Base-by-base conservation (phyloP, 1,140 invertebrate genomes). In the Saccostrea echinata region DNA sequence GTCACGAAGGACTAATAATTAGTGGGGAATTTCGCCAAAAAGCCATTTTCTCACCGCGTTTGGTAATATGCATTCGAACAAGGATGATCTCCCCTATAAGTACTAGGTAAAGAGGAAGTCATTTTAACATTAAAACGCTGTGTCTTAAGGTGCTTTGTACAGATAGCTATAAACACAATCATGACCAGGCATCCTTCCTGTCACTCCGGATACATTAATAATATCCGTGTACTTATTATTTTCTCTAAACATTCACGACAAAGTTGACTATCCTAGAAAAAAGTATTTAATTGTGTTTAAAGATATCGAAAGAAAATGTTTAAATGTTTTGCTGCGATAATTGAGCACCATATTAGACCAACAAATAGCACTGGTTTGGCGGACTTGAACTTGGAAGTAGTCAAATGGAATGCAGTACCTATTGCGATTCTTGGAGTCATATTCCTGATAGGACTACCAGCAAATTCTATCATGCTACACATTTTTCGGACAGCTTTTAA, bases 401-500 rank as follows among this genome's bases (percentile, higher is more conserved):
- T 83, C 18, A 53, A n/a, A 33, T 9, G 35, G 52, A 83, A 83
- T 52, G 81, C 81, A 18, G 81, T 53, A 6, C 81, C 81, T 33
- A 51, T 83, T 11, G 33, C 35, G 35, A 24, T 83, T 52, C 81
- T 83, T 83, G 81, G 81, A 6, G 8, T 52, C 11, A 83, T 83
- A 6, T 51, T 83, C 4, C n/a, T 83, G n/a, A n/a, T 24, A 24
- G 81, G 81, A 21, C 35, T 83, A 53, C 35, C 52, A 3, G 81
- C 81, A n/a, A 83, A 83, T 51, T 13, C 43, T 16, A 21, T 83
- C 24, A 83, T 83, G 81, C 18, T 83, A 9, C 52, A 83, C 52
- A 27, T 83, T 21, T 83, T 83, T 83, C 43, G 43, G 16, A 83
- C 81, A 51, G 52, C 35, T 2, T 83, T 52, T 24, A 51, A 53